Evolutionary conservation across 2,797 vertebrate species (phyloP), one percentile per base, ranked within the genome.

Genomic region (Alectoris magna): DNA sequence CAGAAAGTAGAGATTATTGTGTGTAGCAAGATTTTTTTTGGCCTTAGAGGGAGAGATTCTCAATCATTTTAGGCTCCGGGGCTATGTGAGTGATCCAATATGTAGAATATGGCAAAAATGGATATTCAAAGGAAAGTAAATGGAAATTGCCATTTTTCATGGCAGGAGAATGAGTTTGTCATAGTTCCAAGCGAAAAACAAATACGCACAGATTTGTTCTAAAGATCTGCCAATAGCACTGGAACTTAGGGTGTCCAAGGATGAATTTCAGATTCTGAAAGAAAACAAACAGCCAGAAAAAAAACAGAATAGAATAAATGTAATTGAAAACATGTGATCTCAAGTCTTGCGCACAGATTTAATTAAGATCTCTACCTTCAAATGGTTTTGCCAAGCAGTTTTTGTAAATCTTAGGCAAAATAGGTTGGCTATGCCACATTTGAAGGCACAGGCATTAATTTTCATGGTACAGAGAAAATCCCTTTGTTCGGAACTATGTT

Each of bases 401-500:
- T 87, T 94, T 87, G 43, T 75, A 77, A 93, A 86, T 60, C 93
- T 85, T 36, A 39, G 78, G 87, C 85, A 91, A 88, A 93, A 90
- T 75, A 87, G 38, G 39, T 91, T 90, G 90, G 73, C 78, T 86
- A 49, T 78, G 87, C 91, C 78, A 90, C 84, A 58, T 90, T 87
- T 63, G 84, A 72, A 93, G 74, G 49, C 87, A 80, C 73, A 87
- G 80, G 64, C 78, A 0, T 93, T 94, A 38, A 93, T 95, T 97
- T 96, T 94, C 94, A 82, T 84, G 91, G 76, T 94, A 96, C 75
- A 96, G 90, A 95, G 70, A 91, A 89, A 95, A 92, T 94, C 95
- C 91, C 72, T 97, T 97, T 97, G 96, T 97, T 97, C 83, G 71
- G 93, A 96, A 91, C 90, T 95, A 38, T 92, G 91, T 77, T 95